phyloP scores from a whole-genome alignment of 2,888 invertebrate genomes.

The Automeris io region DNA sequence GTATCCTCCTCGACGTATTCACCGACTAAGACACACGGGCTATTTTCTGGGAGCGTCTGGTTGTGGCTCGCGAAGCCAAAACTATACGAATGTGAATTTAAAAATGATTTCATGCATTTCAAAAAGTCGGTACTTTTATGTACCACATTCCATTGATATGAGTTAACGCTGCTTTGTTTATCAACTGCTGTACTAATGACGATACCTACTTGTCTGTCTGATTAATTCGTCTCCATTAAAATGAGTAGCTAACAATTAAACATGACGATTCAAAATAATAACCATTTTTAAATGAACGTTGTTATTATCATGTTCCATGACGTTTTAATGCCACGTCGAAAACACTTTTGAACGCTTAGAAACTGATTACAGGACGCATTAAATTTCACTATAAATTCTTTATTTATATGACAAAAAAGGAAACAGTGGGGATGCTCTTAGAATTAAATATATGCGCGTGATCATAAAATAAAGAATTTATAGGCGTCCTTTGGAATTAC shows the following conservation, averaged over 20 bases:
- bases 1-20: no score
- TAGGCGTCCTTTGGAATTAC: constrained; percentile 73
- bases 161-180: no score
- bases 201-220: no score
- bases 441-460: constrained; percentile 71
- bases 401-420: constrained; percentile 67
- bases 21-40: no score
- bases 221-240: not conserved
- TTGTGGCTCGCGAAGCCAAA: no score
- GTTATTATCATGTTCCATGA: constrained; percentile 41
- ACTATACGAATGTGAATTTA: no score
- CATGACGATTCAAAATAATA: constrained; percentile 27
- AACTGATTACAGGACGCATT: constrained; percentile 51
- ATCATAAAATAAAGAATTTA: constrained; percentile 76
- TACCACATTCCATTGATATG: no score
- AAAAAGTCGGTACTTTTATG: no score
- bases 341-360: constrained; percentile 42
- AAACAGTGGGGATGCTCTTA: constrained; percentile 61
- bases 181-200: no score
- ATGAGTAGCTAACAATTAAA: not conserved
- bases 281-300: constrained; percentile 38
- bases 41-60: no score
- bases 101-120: no score
- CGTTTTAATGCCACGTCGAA: constrained; percentile 35
- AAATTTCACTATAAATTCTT: constrained; percentile 61